Base-by-base conservation (phyloP, 2,113 vertebrate genomes). In the Takifugu bimaculatus region DNA sequence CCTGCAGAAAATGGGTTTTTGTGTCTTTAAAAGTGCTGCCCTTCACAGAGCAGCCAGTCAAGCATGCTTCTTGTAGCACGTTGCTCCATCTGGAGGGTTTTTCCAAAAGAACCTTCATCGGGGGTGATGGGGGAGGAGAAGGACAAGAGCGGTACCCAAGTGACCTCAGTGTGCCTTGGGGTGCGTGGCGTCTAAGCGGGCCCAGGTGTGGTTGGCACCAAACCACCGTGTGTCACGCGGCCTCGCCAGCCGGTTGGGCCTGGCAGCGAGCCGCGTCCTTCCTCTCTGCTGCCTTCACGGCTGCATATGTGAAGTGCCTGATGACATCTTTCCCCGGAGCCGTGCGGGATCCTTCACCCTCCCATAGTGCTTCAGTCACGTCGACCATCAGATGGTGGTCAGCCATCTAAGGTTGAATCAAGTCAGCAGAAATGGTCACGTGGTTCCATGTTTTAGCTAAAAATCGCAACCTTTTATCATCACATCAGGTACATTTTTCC, bases 201-300 rank as follows among this genome's bases (percentile, higher is more conserved):
- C 75, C 73, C 83, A 88, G 80, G 82, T 88, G 88, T 74, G 80
- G 59, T 69, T 83, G 82, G 82, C 71, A 80, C 59, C 32, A 65
- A 75, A 75, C 75, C 77, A 70, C 79, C 26, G 70, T 54, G 78
- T 74, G 73, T 43, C 82, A 80, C 73, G 75, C 78, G 70, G 84
- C 63, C 79, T 80, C 74, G 76, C 84, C 85, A 87, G 82, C 79
- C 81, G 82, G 86, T 50, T 55, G 54, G 70, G 47, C 79, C 85
- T 88, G 85, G 86, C 85, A 87, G 63, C 50, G 65, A 72, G 79
- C 77, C 65, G 58, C 27, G 86, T 88, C 88, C 86, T 90, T 88
- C 79, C 70, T 73, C 80, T 83, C 57, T 62, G 77, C 73, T 77
- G 73, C 80, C 79, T 75, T 77, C 69, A 27, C 57, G 45, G 63